A percentile compares a stretch with the other conserved stretches of the same genome.
These are phyloP conservation scores for Lasioglossum figueresi DNA, from an alignment of 2,888 invertebrate genomes.

Conservation along the genomic window DNA sequence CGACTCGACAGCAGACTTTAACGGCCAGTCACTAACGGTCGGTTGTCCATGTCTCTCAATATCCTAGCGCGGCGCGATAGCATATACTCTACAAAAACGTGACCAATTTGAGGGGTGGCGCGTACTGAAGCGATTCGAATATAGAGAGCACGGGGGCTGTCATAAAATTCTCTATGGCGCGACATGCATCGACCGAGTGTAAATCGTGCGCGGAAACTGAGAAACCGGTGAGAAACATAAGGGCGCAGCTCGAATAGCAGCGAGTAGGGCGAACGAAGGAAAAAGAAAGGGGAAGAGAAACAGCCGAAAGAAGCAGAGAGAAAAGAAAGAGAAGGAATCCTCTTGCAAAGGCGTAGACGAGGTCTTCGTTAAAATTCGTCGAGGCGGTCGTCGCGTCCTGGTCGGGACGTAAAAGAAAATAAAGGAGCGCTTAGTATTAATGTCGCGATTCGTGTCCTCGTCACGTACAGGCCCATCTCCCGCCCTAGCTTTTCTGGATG, in stretches of 20 bases:
- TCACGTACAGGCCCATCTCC: conserved; percentile 72
- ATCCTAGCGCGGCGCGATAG: conserved; percentile 42
- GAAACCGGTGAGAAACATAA: conserved; percentile 47
- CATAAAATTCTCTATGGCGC: conserved; percentile 66
- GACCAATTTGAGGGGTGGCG: conserved; percentile 61
- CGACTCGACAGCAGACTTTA: conserved; percentile 58
- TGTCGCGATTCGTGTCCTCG: conserved; percentile 74
- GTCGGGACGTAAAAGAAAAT: conserved; percentile 69
- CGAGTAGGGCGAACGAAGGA: not conserved
- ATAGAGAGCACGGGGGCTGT: conserved; percentile 61
- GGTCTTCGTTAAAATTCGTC: conserved; percentile 74
- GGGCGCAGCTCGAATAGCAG: conserved; percentile 15
- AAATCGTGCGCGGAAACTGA: conserved; percentile 67
- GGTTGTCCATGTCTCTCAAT: conserved; percentile 58
- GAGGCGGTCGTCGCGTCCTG: conserved; percentile 60
- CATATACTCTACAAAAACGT: conserved; percentile 58
- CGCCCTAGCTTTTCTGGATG: conserved; percentile 14
- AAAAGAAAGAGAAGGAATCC: conserved; percentile 44
- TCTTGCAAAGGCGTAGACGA: conserved; percentile 56
- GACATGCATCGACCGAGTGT: conserved; percentile 58
- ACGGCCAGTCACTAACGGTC: conserved; percentile 50
- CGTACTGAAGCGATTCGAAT: conserved; percentile 56
- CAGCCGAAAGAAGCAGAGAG: not conserved
- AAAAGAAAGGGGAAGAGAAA: conserved; percentile 12
- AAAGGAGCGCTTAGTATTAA: conserved; percentile 72